Evolutionary conservation across 2,888 invertebrate species (phyloP).

Genomic region (Barypeithes pellucidus): DNA sequence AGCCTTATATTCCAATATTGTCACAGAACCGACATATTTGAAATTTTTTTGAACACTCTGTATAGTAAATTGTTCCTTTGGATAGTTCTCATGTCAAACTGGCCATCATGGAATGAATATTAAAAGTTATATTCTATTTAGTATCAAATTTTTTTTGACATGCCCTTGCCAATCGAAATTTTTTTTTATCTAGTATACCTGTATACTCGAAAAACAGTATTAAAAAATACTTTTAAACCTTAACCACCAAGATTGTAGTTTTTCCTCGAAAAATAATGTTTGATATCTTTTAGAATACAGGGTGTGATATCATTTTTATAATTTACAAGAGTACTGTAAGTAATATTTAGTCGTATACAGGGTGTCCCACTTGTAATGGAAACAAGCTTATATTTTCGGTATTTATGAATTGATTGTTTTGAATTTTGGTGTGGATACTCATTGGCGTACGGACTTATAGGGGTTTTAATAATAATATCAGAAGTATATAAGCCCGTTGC

Average conservation of each 20-base stretch:
- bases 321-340: no score
- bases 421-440: no score
- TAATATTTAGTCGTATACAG: no score
- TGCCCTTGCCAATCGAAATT: constrained; percentile 4
- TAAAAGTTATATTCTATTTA: constrained; percentile 1
- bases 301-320: no score
- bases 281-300: neutral
- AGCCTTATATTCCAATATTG: no score
- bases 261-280: constrained; percentile 12
- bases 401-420: no score
- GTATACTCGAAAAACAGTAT: constrained; percentile 9
- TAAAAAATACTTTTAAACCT: neutral
- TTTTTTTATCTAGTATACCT: constrained; percentile 5
- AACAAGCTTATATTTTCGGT: no score
- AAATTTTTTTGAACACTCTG: neutral
- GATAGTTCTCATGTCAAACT: neutral
- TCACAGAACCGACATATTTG: no score
- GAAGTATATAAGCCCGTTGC: no score
- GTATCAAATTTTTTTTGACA: constrained; percentile 11
- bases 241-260: neutral
- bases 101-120: constrained; percentile 10
- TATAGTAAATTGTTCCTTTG: neutral
- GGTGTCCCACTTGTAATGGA: no score
- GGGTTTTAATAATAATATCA: no score
- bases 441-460: no score